Conservation (phyloP, 2,113 vertebrate species). For the Otocyon megalotis region DNA sequence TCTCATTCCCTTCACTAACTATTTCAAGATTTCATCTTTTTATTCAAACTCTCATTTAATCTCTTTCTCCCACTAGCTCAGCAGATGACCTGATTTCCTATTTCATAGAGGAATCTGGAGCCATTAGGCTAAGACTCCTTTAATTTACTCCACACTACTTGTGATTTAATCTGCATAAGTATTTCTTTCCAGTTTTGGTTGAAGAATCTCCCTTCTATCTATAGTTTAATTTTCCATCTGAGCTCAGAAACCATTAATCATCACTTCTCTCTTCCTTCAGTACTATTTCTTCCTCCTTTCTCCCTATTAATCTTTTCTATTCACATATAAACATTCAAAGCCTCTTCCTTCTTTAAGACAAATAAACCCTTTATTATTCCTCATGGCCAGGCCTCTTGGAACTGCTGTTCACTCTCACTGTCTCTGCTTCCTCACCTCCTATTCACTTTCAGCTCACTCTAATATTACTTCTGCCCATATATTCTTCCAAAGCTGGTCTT, state of each 20-base stretch:
- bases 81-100: not conserved
- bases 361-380: not conserved
- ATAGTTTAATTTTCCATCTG: not conserved
- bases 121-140: not conserved
- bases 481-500: conserved; percentile 8
- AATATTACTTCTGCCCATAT: not conserved
- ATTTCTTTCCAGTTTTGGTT: not conserved
- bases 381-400: not conserved
- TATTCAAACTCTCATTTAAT: not conserved
- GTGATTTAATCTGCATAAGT: not conserved
- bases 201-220: not conserved
- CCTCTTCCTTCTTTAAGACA: not conserved
- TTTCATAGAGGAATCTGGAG: not conserved
- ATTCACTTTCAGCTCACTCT: not conserved
- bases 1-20: not conserved
- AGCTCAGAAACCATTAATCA: not conserved
- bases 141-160: not conserved
- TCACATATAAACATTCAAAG: not conserved
- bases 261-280: conserved; percentile 19
- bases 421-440: not conserved
- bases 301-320: not conserved
- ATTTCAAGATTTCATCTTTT: not conserved
- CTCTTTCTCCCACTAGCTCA: not conserved
- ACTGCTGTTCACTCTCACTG: not conserved
- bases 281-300: not conserved